Percentiles rank a stretch among this genome's conserved stretches.
phyloP scores from a whole-genome alignment of 2,888 invertebrate species.

The Drosophila anceps region DNA sequence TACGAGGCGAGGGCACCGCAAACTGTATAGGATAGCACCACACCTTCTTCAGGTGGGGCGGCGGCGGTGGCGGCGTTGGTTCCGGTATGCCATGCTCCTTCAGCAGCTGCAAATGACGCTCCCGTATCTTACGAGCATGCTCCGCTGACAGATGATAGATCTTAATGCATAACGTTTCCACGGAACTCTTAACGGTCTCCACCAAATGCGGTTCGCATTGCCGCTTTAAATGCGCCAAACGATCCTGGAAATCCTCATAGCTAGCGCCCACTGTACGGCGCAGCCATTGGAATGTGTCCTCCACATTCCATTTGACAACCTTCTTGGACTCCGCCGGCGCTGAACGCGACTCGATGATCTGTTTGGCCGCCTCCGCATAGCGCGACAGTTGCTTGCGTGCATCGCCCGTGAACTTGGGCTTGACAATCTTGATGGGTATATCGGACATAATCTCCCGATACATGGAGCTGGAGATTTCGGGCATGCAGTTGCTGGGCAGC shows the following conservation, averaged over 20 bases:
- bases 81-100: constrained; percentile 94
- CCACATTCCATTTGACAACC: constrained; percentile 99
- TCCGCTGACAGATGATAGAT: constrained; percentile 96
- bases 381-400: constrained; percentile 96
- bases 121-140: constrained; percentile 95
- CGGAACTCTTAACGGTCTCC: constrained; percentile 96
- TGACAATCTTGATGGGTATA: constrained; percentile 97
- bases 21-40: constrained; percentile 98
- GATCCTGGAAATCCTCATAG: constrained; percentile 93
- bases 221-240: constrained; percentile 95
- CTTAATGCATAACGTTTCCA: constrained; percentile 97
- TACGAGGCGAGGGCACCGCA: constrained; percentile 93
- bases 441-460: constrained; percentile 99
- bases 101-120: constrained; percentile 93
- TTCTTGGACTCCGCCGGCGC: constrained; percentile 97
- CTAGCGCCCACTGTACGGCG: constrained; percentile 96
- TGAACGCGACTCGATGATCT: constrained; percentile 97
- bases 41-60: constrained; percentile 93
- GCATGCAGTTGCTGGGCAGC: constrained; percentile 95
- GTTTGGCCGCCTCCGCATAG: constrained; percentile 98
- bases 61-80: constrained; percentile 88
- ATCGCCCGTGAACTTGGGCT: constrained; percentile 97
- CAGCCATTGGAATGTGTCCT: constrained; percentile 98
- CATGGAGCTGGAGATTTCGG: constrained; percentile 97
- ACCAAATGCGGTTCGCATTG: constrained; percentile 98